Evolutionary conservation across 2,797 vertebrate species (phyloP).

Genomic region (Hippopotamyrus pictus): DNA sequence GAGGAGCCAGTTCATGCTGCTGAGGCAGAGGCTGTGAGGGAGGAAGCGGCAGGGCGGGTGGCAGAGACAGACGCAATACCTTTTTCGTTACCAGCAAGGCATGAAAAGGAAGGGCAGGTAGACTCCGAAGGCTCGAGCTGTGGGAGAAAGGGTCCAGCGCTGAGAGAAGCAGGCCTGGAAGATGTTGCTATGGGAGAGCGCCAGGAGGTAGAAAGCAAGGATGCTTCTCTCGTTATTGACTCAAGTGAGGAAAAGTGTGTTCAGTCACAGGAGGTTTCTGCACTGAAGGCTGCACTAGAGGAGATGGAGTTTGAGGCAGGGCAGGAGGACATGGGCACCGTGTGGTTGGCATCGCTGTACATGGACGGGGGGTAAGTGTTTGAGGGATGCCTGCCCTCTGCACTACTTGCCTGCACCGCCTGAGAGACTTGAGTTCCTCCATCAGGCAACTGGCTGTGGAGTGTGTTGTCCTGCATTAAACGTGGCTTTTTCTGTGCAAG

Average conservation of each 20-base stretch:
- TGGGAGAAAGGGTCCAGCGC: slow-evolving; percentile 22
- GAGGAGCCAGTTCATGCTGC: not conserved
- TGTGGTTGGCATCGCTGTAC: slow-evolving; percentile 62
- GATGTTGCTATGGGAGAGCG: slow-evolving; percentile 46
- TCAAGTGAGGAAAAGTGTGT: slow-evolving; percentile 24
- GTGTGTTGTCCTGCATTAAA: not conserved
- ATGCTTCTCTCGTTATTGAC: not conserved
- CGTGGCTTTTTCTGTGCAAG: not conserved
- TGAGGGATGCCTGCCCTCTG: slow-evolving; percentile 38
- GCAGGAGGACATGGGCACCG: slow-evolving; percentile 60
- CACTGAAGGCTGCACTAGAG: slow-evolving; percentile 45
- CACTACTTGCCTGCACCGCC: slow-evolving; percentile 22
- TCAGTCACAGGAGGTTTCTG: slow-evolving; percentile 33
- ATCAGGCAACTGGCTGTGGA: not conserved
- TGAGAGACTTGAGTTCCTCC: not conserved
- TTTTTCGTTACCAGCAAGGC: not conserved
- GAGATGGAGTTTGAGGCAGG: slow-evolving; percentile 61
- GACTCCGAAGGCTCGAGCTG: not conserved
- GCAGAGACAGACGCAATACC: not conserved
- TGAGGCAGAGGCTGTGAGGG: not conserved
- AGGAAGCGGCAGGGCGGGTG: not conserved
- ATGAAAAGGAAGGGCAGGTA: not conserved
- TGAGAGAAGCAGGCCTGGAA: slow-evolving; percentile 46
- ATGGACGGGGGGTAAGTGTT: slow-evolving; percentile 59
- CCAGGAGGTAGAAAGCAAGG: not conserved